phyloP scores from a whole-genome alignment of 2,797 vertebrate genomes.

The Xenops minutus region DNA sequence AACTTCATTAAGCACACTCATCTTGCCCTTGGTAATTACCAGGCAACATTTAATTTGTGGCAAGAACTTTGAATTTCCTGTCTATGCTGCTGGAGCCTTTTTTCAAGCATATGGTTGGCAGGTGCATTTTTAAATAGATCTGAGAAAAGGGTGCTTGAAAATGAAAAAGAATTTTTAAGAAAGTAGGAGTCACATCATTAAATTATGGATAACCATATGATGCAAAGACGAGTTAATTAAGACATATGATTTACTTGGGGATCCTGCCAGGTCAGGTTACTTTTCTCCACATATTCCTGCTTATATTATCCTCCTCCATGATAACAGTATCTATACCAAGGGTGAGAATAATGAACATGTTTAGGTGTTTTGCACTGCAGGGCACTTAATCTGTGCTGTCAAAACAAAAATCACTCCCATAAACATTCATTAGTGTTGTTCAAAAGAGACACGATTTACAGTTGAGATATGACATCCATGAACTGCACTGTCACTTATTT shows the following conservation, averaged over 20 bases:
- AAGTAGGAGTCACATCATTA: neutral
- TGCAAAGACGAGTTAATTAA: neutral
- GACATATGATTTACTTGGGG: neutral
- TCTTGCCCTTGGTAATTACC: constrained; percentile 12
- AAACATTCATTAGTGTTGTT: neutral
- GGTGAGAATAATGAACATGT: neutral
- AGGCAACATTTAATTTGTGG: constrained; percentile 41
- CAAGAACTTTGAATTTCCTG: constrained; percentile 40
- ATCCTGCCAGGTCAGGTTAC: neutral
- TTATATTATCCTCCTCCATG: neutral
- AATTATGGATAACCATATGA: neutral
- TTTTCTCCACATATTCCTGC: neutral
- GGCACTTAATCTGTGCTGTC: neutral
- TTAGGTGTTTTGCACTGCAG: neutral
- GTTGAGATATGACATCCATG: neutral
- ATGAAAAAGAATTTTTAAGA: constrained; percentile 20
- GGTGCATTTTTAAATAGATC: constrained; percentile 21
- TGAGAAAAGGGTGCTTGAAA: constrained; percentile 17
- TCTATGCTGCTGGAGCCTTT: neutral
- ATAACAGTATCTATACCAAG: neutral
- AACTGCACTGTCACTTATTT: neutral
- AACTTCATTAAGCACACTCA: neutral
- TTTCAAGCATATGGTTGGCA: constrained; percentile 27
- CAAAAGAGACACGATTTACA: neutral
- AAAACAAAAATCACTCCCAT: neutral